Evolutionary conservation across 2,113 vertebrate species (phyloP).

Genomic region (Urocynchramus pylzowi): DNA sequence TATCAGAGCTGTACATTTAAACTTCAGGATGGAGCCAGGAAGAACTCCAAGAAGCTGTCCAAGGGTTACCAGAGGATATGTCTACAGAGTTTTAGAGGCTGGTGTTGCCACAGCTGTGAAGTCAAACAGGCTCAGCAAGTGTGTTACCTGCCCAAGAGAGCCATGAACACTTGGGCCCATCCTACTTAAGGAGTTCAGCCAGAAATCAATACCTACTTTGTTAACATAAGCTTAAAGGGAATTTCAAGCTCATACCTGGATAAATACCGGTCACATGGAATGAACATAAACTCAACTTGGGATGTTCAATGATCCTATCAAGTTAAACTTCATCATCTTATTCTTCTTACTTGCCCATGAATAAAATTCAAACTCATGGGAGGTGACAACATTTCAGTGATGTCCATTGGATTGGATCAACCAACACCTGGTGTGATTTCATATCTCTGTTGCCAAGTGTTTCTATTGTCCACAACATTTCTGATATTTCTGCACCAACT

Average conservation of each 20-base stretch:
- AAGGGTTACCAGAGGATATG: neutral
- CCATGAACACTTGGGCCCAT: neutral
- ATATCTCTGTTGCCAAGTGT: neutral
- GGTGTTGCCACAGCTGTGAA: neutral
- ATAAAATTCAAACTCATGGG: neutral
- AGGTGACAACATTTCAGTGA: neutral
- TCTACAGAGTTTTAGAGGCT: neutral
- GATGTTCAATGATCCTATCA: neutral
- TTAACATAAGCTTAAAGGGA: neutral
- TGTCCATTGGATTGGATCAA: neutral
- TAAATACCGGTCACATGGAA: neutral
- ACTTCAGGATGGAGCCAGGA: neutral
- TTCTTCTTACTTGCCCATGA: neutral
- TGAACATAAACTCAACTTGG: neutral
- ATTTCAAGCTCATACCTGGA: neutral
- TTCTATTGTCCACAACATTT: neutral
- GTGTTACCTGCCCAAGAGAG: neutral
- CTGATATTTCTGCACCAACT: neutral
- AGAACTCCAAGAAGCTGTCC: neutral
- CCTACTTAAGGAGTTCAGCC: neutral
- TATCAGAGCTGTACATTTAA: neutral
- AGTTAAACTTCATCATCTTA: neutral
- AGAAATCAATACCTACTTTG: neutral
- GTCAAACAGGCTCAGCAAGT: neutral
- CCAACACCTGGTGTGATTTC: neutral